Base-by-base conservation (phyloP, 1,140 invertebrate genomes). In the Telenomus remus region DNA sequence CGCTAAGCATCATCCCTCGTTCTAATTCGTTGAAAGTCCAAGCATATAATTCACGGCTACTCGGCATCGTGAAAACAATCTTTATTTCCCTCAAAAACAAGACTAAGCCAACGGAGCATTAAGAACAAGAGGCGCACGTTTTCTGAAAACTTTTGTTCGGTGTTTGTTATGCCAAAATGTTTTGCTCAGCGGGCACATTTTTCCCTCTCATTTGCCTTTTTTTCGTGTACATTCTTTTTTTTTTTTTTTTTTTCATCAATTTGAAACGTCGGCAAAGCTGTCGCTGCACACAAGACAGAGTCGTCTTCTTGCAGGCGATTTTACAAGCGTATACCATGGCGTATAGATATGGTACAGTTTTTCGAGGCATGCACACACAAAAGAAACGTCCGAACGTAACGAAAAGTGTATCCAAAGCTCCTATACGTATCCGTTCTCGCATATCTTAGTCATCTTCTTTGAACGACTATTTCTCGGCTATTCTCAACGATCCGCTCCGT, bases 401-500 rank as follows among this genome's bases (percentile, higher is more conserved):
- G 37, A 64, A 76, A 76, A 66, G 59, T n/a, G n/a, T 47, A 68
- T 78, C 42, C n/a, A 35, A 54, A 12, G 37, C 9, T 48, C 63
- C 64, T 76, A 51, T 78, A 60, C 71, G 63, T 65, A 76, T 80
- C 68, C 72, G 71, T 59, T 74, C 63, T 78, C 72, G 68, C 65
- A 68, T 73, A 27, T 75, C 73, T 72, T 79, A 77, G 66, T 48
- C 50, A 39, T 69, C 70, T 68, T 80, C 68, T 69, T 77, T 63
- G 56, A 51, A 49, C 65, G 64, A 66, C 60, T 68, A 64, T 71
- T 73, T 68, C 56, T 70, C 59, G 65, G 59, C 10, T 70, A 70
- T 72, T 73, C 75, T 63, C 76, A 75, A 78, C 79, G 80, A 81
- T 80, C 49, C 80, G 80, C 80, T 81, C 69, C 79, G 79, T 81